A percentile compares a stretch with the other conserved stretches of the same genome.
These are phyloP conservation scores for Cyprinodon diabolis DNA, from an alignment of 2,797 vertebrate species.

Conservation along the genomic window DNA sequence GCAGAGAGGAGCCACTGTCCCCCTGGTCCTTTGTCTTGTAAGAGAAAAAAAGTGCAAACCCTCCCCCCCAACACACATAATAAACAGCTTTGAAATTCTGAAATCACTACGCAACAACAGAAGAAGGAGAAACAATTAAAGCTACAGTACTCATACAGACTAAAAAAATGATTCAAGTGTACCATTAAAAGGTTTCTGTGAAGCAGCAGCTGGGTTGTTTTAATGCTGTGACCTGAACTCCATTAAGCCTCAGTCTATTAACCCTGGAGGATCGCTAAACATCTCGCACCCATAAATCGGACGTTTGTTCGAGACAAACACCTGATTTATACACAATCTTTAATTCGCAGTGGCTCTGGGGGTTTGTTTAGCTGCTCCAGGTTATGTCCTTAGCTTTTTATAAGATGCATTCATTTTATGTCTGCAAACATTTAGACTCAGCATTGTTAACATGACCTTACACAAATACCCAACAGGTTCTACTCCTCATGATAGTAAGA, in stretches of 20 bases:
- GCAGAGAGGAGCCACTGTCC: conserved; percentile 73
- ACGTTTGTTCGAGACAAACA: conserved; percentile 19
- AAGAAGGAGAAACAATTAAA: conserved; percentile 51
- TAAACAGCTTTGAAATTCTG: conserved; percentile 49
- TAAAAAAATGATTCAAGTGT: conserved; percentile 40
- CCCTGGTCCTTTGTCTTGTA: conserved; percentile 75
- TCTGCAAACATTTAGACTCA: conserved; percentile 14
- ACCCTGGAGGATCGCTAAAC: conserved; percentile 31
- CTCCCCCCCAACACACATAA: conserved; percentile 27
- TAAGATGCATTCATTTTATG: not conserved
- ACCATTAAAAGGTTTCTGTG: conserved; percentile 51
- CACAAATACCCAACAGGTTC: not conserved
- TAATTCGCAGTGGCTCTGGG: conserved; percentile 33
- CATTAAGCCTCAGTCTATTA: conserved; percentile 50
- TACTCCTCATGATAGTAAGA: not conserved
- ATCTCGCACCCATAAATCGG: conserved; percentile 4
- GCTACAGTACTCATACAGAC: conserved; percentile 55
- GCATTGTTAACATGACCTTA: conserved; percentile 14
- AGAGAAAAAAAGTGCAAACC: conserved; percentile 55
- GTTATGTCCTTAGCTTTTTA: not conserved
- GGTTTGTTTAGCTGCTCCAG: conserved; percentile 16
- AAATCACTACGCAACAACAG: conserved; percentile 54
- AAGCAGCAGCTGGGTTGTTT: conserved; percentile 52
- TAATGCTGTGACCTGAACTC: conserved; percentile 40
- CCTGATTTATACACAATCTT: conserved; percentile 30